A percentile compares a stretch with the other conserved stretches of the same genome.
Conservation (phyloP, 2,797 vertebrate genomes). For the Podarcis lilfordi region DNA sequence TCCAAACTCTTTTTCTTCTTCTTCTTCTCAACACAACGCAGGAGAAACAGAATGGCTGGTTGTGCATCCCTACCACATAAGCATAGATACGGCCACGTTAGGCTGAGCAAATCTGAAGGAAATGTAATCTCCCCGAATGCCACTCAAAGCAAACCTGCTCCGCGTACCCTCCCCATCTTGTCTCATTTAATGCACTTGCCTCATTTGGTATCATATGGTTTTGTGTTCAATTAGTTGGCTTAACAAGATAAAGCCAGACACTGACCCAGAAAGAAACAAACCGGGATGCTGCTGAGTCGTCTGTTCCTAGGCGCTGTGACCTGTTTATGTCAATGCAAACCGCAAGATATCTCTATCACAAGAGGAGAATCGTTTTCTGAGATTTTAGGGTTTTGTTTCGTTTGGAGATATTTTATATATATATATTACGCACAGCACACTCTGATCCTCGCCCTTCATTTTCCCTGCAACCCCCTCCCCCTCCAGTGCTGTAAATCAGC, state of each 20-base stretch:
- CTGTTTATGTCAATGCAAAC: constrained; percentile 75
- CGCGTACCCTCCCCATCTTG: constrained; percentile 24
- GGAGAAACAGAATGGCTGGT: background rate
- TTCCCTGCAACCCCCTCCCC: constrained; percentile 68
- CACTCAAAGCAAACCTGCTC: background rate
- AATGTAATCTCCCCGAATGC: constrained; percentile 41
- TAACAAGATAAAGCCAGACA: constrained; percentile 80
- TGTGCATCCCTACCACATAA: background rate
- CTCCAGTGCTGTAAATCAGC: constrained; percentile 77
- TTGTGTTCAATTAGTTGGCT: constrained; percentile 78
- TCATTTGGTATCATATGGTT: constrained; percentile 63
- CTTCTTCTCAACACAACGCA: background rate
- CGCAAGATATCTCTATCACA: constrained; percentile 70
- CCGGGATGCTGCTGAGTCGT: constrained; percentile 65
- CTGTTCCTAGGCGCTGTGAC: constrained; percentile 61
- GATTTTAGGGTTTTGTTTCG: constrained; percentile 32
- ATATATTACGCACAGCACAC: constrained; percentile 48
- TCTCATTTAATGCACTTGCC: constrained; percentile 68
- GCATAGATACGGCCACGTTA: background rate
- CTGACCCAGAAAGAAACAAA: constrained; percentile 76
- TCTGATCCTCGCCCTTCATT: constrained; percentile 63
- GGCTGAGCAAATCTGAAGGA: constrained; percentile 12
- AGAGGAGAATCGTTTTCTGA: constrained; percentile 65
- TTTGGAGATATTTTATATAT: background rate
- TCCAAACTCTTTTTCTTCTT: too few relatives aligned